A percentile compares a stretch with the other conserved stretches of the same genome.
Conservation (phyloP, 2,113 vertebrate genomes). For the Eurypyga helias region DNA sequence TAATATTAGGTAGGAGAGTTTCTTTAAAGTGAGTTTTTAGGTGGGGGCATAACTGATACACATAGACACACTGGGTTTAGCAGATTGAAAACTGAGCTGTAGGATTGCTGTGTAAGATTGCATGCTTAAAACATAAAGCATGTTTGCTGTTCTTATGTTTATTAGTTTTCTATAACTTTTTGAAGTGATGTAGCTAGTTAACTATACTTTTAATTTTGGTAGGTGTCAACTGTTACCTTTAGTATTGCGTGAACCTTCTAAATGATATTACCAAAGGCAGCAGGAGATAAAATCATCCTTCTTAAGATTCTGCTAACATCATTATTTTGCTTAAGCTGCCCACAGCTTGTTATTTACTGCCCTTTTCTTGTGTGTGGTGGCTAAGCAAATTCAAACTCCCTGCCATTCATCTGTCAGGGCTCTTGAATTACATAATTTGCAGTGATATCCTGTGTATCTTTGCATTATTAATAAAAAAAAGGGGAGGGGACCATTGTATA, state of each 20-base stretch:
- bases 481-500: neutral
- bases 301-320: neutral
- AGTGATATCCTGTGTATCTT: neutral
- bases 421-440: neutral
- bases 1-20: neutral
- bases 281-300: neutral
- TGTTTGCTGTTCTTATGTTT: neutral
- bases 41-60: neutral
- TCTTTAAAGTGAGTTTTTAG: neutral
- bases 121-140: neutral
- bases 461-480: neutral
- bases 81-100: neutral
- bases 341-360: neutral
- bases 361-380: neutral
- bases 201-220: neutral
- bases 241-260: neutral
- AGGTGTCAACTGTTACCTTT: neutral
- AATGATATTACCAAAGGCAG: neutral
- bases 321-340: neutral
- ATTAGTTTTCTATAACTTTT: neutral
- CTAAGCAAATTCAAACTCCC: neutral
- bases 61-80: neutral
- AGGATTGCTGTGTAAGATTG: neutral
- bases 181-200: neutral
- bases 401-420: neutral